Evolutionary conservation across 1,140 invertebrate genomes (phyloP).

Genomic region (Oryzaephilus surinamensis): DNA sequence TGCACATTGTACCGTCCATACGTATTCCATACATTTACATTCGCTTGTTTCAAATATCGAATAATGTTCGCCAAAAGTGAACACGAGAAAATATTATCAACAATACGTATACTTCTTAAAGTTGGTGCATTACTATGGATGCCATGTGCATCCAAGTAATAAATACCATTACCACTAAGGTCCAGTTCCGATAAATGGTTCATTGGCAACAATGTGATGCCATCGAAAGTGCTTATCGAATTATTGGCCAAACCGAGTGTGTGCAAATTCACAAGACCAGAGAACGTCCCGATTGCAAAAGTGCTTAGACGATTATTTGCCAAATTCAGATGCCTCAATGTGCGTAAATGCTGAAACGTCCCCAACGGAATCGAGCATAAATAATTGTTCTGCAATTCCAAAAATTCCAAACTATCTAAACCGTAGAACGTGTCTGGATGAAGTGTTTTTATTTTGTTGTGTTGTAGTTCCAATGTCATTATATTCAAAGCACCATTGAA

Average conservation of each 20-base stretch:
- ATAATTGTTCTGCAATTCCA: slow-evolving; percentile 25
- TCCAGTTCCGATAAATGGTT: slow-evolving; percentile 21
- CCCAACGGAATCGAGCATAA: slow-evolving; percentile 28
- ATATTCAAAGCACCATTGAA: slow-evolving; percentile 22
- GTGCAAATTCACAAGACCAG: slow-evolving; percentile 23
- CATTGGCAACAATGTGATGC: slow-evolving; percentile 19
- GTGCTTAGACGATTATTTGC: slow-evolving; percentile 25
- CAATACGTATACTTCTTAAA: slow-evolving; percentile 18
- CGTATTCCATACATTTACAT: slow-evolving; percentile 18
- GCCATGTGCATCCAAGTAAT: slow-evolving; percentile 22
- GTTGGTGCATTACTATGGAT: slow-evolving; percentile 19
- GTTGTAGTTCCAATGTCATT: slow-evolving; percentile 22
- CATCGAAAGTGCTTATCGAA: slow-evolving; percentile 17
- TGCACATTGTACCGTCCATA: slow-evolving; percentile 21
- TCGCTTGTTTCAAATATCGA: slow-evolving; percentile 20
- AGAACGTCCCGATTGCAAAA: slow-evolving; percentile 24
- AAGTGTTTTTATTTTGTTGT: slow-evolving; percentile 21
- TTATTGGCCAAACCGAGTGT: slow-evolving; percentile 26
- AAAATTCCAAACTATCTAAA: slow-evolving; percentile 23
- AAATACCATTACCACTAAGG: slow-evolving; percentile 24
- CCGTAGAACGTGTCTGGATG: slow-evolving; percentile 21
- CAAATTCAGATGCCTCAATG: slow-evolving; percentile 22
- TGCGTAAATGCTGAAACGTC: slow-evolving; percentile 20
- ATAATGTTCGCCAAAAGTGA: slow-evolving; percentile 19
- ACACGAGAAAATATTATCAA: slow-evolving; percentile 28